Evolutionary conservation across 2,797 vertebrate genomes (phyloP).

Genomic region (Acestrorhynchus altus): DNA sequence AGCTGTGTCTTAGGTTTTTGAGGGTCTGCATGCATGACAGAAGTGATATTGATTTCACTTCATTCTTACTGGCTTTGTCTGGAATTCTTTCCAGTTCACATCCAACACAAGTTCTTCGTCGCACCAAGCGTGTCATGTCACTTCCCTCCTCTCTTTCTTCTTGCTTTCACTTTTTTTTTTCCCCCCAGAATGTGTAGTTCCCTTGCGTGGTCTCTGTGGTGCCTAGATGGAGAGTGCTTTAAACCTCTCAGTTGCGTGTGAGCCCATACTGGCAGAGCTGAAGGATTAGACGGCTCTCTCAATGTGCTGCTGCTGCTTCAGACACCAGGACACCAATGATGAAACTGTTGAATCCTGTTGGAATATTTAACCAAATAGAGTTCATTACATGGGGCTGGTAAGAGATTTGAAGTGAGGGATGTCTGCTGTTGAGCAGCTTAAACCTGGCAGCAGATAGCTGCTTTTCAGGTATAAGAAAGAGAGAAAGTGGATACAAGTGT

Average conservation of each 20-base stretch:
- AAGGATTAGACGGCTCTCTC: not conserved
- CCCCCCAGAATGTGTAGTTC: not conserved
- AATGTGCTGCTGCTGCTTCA: not conserved
- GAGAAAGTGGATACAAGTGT: conserved; percentile 16
- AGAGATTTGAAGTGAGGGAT: not conserved
- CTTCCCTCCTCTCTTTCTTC: not conserved
- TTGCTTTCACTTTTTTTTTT: conserved; percentile 1
- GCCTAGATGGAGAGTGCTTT: not conserved
- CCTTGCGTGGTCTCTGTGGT: not conserved
- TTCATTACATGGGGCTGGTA: no score
- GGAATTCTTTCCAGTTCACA: conserved; percentile 5
- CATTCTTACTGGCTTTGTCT: conserved; percentile 5
- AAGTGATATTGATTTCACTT: conserved; percentile 24
- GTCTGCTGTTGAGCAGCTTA: not conserved
- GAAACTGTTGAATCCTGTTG: not conserved
- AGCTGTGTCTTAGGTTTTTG: not conserved
- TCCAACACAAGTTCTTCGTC: not conserved
- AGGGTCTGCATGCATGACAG: not conserved
- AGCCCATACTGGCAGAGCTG: not conserved
- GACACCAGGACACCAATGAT: not conserved
- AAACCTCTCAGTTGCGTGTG: not conserved
- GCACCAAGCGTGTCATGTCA: not conserved
- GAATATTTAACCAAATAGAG: conserved; percentile 8
- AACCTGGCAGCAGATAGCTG: not conserved
- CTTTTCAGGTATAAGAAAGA: not conserved